Percentiles rank a stretch among this genome's conserved stretches.
Evolutionary conservation across 2,888 invertebrate genomes (phyloP).

Genomic region (Mimas tiliae): DNA sequence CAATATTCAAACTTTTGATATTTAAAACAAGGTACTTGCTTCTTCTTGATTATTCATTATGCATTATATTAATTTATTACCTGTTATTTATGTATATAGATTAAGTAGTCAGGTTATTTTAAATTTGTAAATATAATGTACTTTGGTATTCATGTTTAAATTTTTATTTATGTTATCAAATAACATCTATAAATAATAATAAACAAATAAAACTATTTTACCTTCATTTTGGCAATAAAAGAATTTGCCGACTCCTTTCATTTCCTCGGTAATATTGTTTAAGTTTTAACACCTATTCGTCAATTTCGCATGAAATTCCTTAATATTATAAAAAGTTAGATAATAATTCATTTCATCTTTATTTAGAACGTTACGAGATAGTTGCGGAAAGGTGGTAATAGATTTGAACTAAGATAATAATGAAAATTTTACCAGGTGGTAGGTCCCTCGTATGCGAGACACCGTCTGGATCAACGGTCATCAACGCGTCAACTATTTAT

Average conservation of each 20-base stretch:
- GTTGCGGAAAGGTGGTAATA: too few species aligned
- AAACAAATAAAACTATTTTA: background rate
- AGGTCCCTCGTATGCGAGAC: too few species aligned
- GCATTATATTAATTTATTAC: background rate
- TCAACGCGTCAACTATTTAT: too few species aligned
- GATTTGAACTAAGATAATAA: too few species aligned
- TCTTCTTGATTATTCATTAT: background rate
- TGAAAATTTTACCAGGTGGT: too few species aligned
- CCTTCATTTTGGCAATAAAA: conserved; percentile 7
- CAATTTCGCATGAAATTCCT: background rate
- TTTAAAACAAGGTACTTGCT: background rate
- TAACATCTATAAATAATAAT: background rate
- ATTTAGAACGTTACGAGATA: too few species aligned
- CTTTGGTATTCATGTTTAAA: background rate
- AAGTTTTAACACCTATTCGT: background rate
- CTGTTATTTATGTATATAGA: conserved; percentile 17
- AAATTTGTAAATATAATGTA: background rate
- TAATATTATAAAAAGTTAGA: background rate
- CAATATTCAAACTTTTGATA: conserved; percentile 10
- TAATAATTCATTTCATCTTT: too few species aligned
- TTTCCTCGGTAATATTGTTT: background rate
- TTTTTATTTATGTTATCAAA: background rate
- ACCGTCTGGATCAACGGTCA: too few species aligned
- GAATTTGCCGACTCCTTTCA: conserved; percentile 7
- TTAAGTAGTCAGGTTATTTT: conserved; percentile 1